Percentiles rank a stretch among this genome's conserved stretches.
Conservation (phyloP, 1,140 invertebrate species). For the Zaprionus nigranus region DNA sequence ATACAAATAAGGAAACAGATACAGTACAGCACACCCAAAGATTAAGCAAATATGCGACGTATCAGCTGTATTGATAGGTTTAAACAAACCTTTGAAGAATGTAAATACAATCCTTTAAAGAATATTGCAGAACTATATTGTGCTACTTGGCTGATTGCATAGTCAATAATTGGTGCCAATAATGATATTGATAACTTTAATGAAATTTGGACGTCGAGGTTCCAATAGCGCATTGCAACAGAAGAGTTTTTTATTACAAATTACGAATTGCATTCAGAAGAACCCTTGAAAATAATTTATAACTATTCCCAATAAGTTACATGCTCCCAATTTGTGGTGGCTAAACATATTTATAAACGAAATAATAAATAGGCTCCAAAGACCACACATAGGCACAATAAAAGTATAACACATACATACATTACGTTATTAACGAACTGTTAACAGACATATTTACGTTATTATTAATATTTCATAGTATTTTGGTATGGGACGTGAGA, state of each 20-base stretch:
- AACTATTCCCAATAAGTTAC: not conserved
- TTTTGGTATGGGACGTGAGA: slow-evolving; percentile 81
- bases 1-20: slow-evolving; percentile 2
- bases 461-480: slow-evolving; percentile 22
- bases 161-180: slow-evolving; percentile 2
- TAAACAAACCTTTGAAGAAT: not conserved
- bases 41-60: not conserved
- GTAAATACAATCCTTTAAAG: not conserved
- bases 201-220: not conserved
- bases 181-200: not conserved
- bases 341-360: not conserved
- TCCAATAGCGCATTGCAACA: not conserved
- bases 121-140: not conserved
- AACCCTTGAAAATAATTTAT: not conserved
- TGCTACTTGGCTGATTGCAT: not conserved
- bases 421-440: not conserved
- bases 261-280: not conserved
- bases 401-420: not conserved
- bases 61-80: not conserved
- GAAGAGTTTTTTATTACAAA: not conserved
- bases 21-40: not conserved
- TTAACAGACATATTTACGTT: slow-evolving; percentile 15
- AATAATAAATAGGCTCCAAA: not conserved
- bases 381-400: not conserved
- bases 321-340: not conserved